Percentiles rank a stretch among this genome's conserved stretches.
These are phyloP conservation scores for Neomorphus geoffroyi DNA, from an alignment of 2,797 vertebrate species.

Conservation along the genomic window DNA sequence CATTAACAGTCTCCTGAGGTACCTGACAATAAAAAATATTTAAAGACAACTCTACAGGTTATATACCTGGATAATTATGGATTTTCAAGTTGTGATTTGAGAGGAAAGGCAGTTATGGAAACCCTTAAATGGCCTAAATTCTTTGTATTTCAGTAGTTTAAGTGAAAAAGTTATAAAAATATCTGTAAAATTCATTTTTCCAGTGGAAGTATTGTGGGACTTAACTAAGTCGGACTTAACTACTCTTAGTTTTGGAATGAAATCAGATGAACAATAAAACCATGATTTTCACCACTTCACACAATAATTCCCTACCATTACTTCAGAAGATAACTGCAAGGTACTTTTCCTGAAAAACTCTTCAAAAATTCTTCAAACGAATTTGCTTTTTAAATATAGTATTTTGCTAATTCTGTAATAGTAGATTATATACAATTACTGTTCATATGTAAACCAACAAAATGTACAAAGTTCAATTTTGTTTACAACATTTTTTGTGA, in stretches of 20 bases:
- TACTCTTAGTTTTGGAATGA: neutral
- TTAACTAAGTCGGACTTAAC: neutral
- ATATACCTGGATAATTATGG: neutral
- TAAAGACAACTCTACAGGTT: neutral
- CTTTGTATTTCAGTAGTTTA: neutral
- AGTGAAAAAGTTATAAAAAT: neutral
- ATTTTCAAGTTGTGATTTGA: neutral
- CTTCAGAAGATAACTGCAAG: neutral
- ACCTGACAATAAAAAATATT: neutral
- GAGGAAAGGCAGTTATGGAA: neutral
- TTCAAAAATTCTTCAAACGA: neutral
- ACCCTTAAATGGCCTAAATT: neutral
- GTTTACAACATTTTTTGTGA: fast-evolving
- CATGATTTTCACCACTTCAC: fast-evolving
- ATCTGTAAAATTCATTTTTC: neutral
- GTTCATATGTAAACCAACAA: neutral
- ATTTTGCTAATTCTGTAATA: neutral
- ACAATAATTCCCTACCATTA: neutral
- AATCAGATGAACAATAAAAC: neutral
- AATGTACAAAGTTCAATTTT: neutral
- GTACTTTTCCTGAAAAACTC: neutral
- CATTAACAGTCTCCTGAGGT: neutral
- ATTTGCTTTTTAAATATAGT: neutral
- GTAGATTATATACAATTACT: neutral
- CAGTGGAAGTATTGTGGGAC: neutral